Conservation (phyloP, 2,888 invertebrate species). For the Norana najaformis region DNA sequence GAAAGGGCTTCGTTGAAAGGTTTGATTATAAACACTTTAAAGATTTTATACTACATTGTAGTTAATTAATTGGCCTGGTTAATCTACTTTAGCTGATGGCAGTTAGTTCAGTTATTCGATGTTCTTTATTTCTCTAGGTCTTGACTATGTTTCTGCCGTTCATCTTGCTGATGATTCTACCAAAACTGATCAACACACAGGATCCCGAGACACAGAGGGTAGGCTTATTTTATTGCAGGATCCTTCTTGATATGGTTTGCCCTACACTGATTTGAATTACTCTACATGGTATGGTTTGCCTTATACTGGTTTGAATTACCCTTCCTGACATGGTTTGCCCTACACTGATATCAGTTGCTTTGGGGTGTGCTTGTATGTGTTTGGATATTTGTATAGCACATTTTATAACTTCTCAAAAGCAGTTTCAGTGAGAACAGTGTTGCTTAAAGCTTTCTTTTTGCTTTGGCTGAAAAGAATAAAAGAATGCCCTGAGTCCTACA, state of each 20-base stretch:
- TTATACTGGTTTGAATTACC: neutral
- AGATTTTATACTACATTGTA: neutral
- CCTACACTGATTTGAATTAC: neutral
- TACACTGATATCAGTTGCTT: neutral
- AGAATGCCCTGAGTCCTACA: too few species aligned
- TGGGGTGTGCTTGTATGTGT: neutral
- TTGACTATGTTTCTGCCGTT: conserved; percentile 95
- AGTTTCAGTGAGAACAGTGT: neutral
- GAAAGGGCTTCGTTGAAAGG: too few species aligned
- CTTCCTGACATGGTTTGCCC: neutral
- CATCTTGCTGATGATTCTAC: conserved; percentile 85
- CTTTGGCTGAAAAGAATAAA: neutral
- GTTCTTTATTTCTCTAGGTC: conserved; percentile 65
- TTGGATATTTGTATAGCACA: neutral
- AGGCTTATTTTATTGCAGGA: neutral
- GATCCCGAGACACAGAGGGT: conserved; percentile 94
- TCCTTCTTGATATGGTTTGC: neutral
- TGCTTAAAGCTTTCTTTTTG: neutral
- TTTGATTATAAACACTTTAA: too few species aligned
- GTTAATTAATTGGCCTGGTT: too few species aligned
- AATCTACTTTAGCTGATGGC: neutral
- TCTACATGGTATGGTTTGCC: neutral
- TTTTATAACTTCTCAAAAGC: neutral
- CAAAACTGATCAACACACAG: conserved; percentile 85
- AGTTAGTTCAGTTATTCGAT: conserved; percentile 24